phyloP scores from a whole-genome alignment of 2,113 vertebrate genomes.

The Eclectus roratus region DNA sequence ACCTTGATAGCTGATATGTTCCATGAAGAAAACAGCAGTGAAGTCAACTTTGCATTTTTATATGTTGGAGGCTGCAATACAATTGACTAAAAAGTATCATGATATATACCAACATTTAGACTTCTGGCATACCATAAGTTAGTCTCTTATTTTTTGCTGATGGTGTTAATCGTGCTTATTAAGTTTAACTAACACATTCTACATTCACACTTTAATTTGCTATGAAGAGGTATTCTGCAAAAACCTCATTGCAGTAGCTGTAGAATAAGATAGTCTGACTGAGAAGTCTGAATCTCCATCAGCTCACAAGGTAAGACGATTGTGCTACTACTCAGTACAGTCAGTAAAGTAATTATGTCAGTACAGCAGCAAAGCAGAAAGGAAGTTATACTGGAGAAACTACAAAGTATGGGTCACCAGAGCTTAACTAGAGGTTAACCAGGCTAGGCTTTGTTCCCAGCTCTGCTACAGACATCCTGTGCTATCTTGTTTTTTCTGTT shows the following conservation, averaged over 20 bases:
- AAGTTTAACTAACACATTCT: background rate
- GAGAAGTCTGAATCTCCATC: background rate
- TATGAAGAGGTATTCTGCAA: background rate
- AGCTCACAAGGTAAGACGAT: background rate
- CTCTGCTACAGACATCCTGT: background rate
- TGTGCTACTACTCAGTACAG: background rate
- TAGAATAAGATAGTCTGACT: background rate
- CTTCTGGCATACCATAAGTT: background rate
- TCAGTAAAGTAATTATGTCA: background rate
- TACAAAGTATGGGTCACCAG: background rate
- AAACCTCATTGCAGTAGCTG: background rate
- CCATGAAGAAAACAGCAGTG: background rate
- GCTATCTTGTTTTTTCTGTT: background rate
- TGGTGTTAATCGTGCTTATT: background rate
- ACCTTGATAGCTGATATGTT: background rate
- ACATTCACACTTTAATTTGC: background rate
- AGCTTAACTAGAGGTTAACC: background rate
- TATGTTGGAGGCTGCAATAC: background rate
- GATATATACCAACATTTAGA: background rate
- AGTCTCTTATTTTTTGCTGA: background rate
- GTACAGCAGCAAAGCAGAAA: background rate
- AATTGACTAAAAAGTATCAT: background rate
- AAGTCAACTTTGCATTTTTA: background rate
- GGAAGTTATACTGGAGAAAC: background rate
- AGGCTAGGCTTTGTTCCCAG: background rate